A percentile compares a stretch with the other conserved stretches of the same genome.
Evolutionary conservation across 2,888 invertebrate species (phyloP).

Genomic region (Drosophila tanythrix): DNA sequence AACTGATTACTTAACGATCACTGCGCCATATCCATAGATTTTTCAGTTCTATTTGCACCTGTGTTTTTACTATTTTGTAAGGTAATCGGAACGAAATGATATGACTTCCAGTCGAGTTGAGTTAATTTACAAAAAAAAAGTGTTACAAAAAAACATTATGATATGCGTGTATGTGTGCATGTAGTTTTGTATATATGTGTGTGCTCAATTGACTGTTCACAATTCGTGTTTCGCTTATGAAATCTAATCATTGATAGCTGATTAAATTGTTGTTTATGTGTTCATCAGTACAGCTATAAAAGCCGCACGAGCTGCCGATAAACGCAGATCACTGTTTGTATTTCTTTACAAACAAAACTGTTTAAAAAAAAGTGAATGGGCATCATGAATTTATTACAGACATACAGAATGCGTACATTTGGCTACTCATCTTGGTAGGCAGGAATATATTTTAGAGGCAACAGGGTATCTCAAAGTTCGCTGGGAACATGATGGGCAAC

Average conservation of each 20-base stretch:
- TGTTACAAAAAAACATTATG: not conserved
- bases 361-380: not conserved
- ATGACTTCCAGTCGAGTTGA: conserved; percentile 20
- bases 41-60: not conserved
- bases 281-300: conserved; percentile 48
- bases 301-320: conserved; percentile 47
- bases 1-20: not conserved
- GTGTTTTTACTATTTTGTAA: conserved; percentile 4
- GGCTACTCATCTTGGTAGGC: not conserved
- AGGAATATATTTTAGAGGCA: not conserved
- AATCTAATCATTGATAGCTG: conserved; percentile 50
- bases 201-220: conserved; percentile 12
- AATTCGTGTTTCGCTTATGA: conserved; percentile 36
- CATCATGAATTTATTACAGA: not conserved
- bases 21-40: not conserved
- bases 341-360: not conserved
- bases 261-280: conserved; percentile 38
- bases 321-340: conserved; percentile 9
- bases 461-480: not conserved
- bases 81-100: conserved; percentile 38
- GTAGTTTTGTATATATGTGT: not conserved
- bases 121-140: conserved; percentile 7
- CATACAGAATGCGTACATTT: not conserved
- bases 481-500: not conserved
- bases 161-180: not conserved